Evolutionary conservation across 2,888 invertebrate genomes (phyloP), one percentile per base, ranked within the genome.

Genomic region (Fragum fragum): DNA sequence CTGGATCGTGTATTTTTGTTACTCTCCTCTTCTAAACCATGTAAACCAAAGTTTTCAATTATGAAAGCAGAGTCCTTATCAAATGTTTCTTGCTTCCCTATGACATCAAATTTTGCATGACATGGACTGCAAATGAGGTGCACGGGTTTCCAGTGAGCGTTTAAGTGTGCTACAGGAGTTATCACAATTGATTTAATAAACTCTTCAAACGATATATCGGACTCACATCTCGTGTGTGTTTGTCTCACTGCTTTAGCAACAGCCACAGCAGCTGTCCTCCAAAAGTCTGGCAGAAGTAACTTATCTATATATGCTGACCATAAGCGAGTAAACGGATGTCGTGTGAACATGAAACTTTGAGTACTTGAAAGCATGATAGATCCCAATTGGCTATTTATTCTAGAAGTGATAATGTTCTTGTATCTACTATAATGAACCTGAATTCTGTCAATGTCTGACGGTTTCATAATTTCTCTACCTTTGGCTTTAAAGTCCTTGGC

Each of bases 261-360:
- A 18, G 11, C 16, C 5, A 53, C 63, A 16, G 79, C 75, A 32
- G 68, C 74, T 0, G 55, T 23, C 47, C 66, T 28, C 89, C 88
- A 88, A 57, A 88, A 89, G 69, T 88, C 88, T 5, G 84, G 82
- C 6, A 89, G 73, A 1, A 85, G 36, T 32, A 88, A 85, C 66
- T 87, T 86, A 68, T 89, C 89, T 28, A 88, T 80, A 71, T 81
- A 89, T 7, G 86, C 89, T 16, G 87, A 79, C 86, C 87, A 88
- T 26, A 89, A 66, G 9, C 88, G 80, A 2, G 73, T n/a, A 63
- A 84, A 89, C 1, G 89, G 89, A n/a, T 88, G 79, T 6, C 88
- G 70, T 11, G 81, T 63, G 70, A 85, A 83, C 83, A 89, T 86
- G 63, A 88, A 88, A 18, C 79, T 39, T 0, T 69, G 70, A 0